phyloP scores from a whole-genome alignment of 2,113 vertebrate genomes.

The Colius striatus region DNA sequence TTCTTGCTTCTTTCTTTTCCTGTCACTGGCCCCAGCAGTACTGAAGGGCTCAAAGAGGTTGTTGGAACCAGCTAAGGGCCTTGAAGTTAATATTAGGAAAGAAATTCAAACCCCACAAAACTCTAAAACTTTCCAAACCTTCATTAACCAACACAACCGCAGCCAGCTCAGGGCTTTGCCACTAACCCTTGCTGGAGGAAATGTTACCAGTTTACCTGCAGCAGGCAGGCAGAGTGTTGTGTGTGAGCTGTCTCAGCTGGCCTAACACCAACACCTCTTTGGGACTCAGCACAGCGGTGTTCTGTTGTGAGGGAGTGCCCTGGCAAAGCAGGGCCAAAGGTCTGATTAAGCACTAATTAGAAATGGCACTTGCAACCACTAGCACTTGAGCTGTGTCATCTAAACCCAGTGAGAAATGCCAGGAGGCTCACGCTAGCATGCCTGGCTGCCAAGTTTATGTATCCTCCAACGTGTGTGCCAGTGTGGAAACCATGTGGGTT shows the following conservation, averaged over 20 bases:
- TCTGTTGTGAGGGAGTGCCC: background rate
- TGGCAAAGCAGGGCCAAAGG: background rate
- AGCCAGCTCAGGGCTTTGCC: background rate
- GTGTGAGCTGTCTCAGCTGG: rapidly evolving
- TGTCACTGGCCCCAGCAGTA: background rate
- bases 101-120: rapidly evolving
- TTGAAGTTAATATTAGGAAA: background rate
- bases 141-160: background rate
- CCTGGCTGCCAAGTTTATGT: background rate
- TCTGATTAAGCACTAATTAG: background rate
- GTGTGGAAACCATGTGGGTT: background rate
- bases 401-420: background rate
- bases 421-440: too few relatives aligned
- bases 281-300: background rate
- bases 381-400: background rate
- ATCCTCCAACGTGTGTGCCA: background rate
- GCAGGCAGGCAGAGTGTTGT: background rate
- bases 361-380: background rate
- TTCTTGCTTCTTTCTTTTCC: background rate
- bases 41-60: background rate
- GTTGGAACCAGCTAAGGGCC: background rate
- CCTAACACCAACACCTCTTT: background rate
- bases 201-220: background rate
- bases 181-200: background rate
- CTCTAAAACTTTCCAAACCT: background rate